Evolutionary conservation across 92 coral and sea anemone genomes (phyloP).

Genomic region (Nematostella vectensis): DNA sequence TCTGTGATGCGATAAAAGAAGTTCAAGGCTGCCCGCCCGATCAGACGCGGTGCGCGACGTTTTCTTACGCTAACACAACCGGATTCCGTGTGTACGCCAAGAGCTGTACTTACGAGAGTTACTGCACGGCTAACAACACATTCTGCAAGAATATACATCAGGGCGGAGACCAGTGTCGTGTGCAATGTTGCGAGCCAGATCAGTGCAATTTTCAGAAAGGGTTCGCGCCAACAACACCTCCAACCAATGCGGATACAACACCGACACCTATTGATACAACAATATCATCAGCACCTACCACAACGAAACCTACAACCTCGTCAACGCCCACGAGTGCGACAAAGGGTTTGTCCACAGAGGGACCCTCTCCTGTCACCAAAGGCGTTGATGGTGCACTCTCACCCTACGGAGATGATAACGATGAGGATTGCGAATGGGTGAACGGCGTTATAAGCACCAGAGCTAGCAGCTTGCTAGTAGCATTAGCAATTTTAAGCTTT

Average conservation of each 20-base stretch:
- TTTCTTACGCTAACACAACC: slow-evolving; percentile 4
- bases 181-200: slow-evolving; percentile 44
- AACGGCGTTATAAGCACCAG: too few species aligned
- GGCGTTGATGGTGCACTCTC: not conserved
- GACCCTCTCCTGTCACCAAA: too few species aligned
- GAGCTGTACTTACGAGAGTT: slow-evolving; percentile 13
- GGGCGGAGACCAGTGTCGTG: slow-evolving; percentile 23
- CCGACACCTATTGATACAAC: not conserved
- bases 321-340: too few species aligned
- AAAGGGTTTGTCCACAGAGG: too few species aligned
- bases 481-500: too few species aligned
- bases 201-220: slow-evolving; percentile 37
- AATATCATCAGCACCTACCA: slow-evolving; percentile 7
- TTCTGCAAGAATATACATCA: slow-evolving; percentile 18
- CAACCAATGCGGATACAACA: not conserved
- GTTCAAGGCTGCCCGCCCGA: not conserved
- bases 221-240: slow-evolving; percentile 4
- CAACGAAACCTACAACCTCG: not conserved
- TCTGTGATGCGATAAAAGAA: slow-evolving; percentile 26
- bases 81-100: slow-evolving; percentile 17
- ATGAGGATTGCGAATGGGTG: not conserved
- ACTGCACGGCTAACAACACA: slow-evolving; percentile 21
- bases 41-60: slow-evolving; percentile 19
- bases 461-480: too few species aligned
- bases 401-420: not conserved